Conservation (phyloP, 2,888 invertebrate genomes). For the Sarcophaga caerulescens region DNA sequence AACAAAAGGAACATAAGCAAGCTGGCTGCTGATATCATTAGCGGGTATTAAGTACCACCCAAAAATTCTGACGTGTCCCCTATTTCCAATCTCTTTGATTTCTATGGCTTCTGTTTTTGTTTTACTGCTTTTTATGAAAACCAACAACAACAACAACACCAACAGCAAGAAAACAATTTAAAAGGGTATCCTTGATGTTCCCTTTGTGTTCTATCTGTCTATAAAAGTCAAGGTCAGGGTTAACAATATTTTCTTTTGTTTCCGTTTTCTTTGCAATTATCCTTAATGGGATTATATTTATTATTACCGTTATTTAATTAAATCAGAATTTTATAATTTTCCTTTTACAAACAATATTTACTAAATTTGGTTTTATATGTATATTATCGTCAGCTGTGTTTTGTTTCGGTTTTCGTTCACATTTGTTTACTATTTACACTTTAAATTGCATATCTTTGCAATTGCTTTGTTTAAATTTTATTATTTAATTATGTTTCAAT, state of each 20-base stretch:
- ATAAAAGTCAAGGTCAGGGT: slow-evolving; percentile 38
- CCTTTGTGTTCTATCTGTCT: slow-evolving; percentile 6
- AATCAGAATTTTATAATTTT: not conserved
- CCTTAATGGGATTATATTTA: slow-evolving; percentile 11
- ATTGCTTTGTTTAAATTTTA: not conserved
- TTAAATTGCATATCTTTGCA: not conserved
- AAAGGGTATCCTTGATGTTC: slow-evolving; percentile 20
- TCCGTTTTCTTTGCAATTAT: not conserved
- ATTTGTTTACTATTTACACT: not conserved
- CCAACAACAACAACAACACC: not conserved
- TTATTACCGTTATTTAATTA: slow-evolving; percentile 12
- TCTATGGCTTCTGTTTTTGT: slow-evolving; percentile 50
- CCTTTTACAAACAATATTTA: no score
- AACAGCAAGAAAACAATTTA: not conserved
- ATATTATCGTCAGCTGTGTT: not conserved
- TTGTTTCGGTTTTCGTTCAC: not conserved
- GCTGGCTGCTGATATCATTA: slow-evolving; percentile 49
- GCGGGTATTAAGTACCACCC: slow-evolving; percentile 44
- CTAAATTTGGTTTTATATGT: slow-evolving; percentile 16
- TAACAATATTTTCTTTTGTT: slow-evolving; percentile 27
- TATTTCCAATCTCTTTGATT: slow-evolving; percentile 7
- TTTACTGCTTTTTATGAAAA: not conserved
- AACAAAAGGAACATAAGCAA: slow-evolving; percentile 54
- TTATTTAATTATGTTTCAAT: not conserved
- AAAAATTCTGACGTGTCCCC: slow-evolving; percentile 8